Percentiles rank a stretch among this genome's conserved stretches.
Conservation (phyloP, 2,113 vertebrate genomes). For the Ammodytes dubius region DNA sequence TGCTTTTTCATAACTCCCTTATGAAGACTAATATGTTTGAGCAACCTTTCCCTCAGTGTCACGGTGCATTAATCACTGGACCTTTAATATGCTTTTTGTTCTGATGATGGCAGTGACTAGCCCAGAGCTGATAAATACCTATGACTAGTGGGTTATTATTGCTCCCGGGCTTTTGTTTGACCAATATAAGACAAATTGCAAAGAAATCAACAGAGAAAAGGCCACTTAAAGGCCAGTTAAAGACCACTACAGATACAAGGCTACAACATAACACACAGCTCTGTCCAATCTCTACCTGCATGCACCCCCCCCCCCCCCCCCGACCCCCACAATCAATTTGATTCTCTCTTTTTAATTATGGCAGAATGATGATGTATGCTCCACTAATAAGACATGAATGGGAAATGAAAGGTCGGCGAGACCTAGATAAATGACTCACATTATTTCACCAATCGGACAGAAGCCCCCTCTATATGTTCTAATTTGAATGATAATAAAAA, state of each 20-base stretch:
- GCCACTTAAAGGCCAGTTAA: slow-evolving; percentile 36
- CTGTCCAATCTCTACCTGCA: slow-evolving; percentile 68
- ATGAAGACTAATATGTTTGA: slow-evolving; percentile 68
- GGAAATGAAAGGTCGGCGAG: slow-evolving; percentile 93
- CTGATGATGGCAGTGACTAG: slow-evolving; percentile 68
- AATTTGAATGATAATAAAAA: slow-evolving; percentile 93
- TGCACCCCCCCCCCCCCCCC: slow-evolving; percentile 62
- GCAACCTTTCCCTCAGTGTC: slow-evolving; percentile 57
- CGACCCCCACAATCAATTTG: slow-evolving; percentile 83
- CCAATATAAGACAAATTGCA: slow-evolving; percentile 45
- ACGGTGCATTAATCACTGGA: slow-evolving; percentile 71
- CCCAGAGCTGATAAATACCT: slow-evolving; percentile 76
- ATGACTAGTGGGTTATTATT: slow-evolving; percentile 59
- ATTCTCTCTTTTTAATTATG: slow-evolving; percentile 90
- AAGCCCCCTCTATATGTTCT: slow-evolving; percentile 90
- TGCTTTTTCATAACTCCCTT: slow-evolving; percentile 67
- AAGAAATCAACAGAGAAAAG: slow-evolving; percentile 69
- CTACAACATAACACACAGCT: slow-evolving; percentile 42
- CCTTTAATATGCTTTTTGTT: slow-evolving; percentile 70
- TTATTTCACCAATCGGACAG: slow-evolving; percentile 95
- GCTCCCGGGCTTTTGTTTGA: slow-evolving; percentile 44
- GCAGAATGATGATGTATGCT: slow-evolving; percentile 92
- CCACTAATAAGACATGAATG: slow-evolving; percentile 92
- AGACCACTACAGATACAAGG: slow-evolving; percentile 27
- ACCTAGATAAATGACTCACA: slow-evolving; percentile 93